Evolutionary conservation across 2,888 invertebrate species (phyloP).

Genomic region (Zaprionus obscuricornis): DNA sequence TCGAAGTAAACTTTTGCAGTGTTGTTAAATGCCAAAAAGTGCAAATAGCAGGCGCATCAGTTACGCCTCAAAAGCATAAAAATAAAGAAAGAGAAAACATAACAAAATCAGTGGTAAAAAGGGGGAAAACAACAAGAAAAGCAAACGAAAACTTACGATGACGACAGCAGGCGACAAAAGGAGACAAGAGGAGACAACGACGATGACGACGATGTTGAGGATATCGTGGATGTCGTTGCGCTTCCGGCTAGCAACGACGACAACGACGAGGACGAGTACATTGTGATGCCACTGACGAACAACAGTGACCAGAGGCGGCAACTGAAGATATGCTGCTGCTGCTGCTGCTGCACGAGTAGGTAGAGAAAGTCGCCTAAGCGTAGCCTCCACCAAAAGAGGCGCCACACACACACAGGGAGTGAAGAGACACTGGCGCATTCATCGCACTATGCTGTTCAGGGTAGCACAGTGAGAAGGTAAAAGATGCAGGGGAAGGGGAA

Average conservation of each 20-base stretch:
- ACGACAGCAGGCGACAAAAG: constrained; percentile 57
- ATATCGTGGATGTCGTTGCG: constrained; percentile 51
- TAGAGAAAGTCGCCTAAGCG: constrained; percentile 37
- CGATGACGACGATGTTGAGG: constrained; percentile 32
- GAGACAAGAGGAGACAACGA: too few relatives aligned
- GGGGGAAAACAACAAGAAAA: constrained; percentile 19
- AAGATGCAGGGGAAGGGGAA: too few relatives aligned
- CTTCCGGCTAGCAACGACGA: constrained; percentile 37
- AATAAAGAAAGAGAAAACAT: constrained; percentile 10
- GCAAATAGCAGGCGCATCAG: constrained; percentile 15
- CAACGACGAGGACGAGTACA: constrained; percentile 10
- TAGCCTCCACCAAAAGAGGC: constrained; percentile 51
- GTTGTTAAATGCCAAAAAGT: constrained; percentile 15
- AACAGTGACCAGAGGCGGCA: constrained; percentile 44
- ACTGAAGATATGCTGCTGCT: constrained; percentile 4
- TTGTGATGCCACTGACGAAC: constrained; percentile 69
- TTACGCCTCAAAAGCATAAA: constrained; percentile 8
- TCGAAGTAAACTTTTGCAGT: constrained; percentile 12
- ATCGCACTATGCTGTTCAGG: constrained; percentile 40
- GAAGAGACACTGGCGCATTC: constrained; percentile 34
- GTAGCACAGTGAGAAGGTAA: too few relatives aligned
- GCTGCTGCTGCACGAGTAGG: background rate
- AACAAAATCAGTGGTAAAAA: constrained; percentile 15
- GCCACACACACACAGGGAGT: constrained; percentile 20
- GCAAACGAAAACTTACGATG: constrained; percentile 60